Conservation (phyloP, 2,113 vertebrate genomes). For the Elanus axillaris region DNA sequence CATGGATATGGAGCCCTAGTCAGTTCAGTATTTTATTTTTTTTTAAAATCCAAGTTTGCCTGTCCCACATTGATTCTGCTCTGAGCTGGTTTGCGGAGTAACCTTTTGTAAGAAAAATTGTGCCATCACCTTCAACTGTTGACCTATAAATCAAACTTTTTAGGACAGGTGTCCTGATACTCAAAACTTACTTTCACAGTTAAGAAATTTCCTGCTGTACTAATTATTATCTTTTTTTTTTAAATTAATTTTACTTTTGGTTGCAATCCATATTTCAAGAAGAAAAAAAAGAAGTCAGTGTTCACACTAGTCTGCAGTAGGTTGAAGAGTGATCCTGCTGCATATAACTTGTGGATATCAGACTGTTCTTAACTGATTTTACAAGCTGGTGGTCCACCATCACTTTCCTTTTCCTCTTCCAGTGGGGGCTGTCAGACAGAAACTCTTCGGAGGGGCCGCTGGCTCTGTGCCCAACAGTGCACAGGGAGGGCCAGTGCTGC, state of each 20-base stretch:
- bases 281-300: neutral
- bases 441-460: neutral
- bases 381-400: constrained; percentile 7
- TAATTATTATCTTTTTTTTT: neutral
- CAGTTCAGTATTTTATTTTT: neutral
- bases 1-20: neutral
- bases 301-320: neutral
- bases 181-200: constrained; percentile 39
- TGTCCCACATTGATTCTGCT: constrained; percentile 10
- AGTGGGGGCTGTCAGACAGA: neutral
- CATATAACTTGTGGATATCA: neutral
- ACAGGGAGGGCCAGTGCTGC: neutral
- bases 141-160: neutral
- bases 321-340: neutral
- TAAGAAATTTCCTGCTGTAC: constrained; percentile 51
- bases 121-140: constrained; percentile 31
- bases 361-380: constrained; percentile 1
- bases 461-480: neutral
- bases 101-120: neutral
- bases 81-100: constrained; percentile 38
- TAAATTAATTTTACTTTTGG: neutral
- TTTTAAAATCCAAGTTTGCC: neutral
- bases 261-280: constrained; percentile 8
- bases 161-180: constrained; percentile 3
- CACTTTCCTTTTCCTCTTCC: constrained; percentile 5